These are phyloP conservation scores for Ptyas mucosa DNA, from an alignment of 2,113 vertebrate species.

Conservation along the genomic window DNA sequence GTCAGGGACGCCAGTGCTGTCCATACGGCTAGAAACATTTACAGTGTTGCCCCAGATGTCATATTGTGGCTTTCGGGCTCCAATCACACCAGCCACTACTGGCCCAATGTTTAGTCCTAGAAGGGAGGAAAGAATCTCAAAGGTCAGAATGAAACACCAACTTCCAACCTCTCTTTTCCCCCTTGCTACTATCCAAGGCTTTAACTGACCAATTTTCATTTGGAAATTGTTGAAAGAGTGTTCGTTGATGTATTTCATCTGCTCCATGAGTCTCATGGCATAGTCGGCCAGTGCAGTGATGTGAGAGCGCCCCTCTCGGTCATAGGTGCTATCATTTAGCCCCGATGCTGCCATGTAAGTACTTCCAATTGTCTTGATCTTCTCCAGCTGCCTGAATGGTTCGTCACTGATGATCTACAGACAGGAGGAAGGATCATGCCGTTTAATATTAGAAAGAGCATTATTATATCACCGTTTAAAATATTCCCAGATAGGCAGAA, in stretches of 20 bases:
- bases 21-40: slow-evolving; percentile 95
- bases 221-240: slow-evolving; percentile 96
- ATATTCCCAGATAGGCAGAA: background rate
- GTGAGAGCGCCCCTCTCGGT: slow-evolving; percentile 84
- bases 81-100: slow-evolving; percentile 92
- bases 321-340: slow-evolving; percentile 90
- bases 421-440: background rate
- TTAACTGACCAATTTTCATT: slow-evolving; percentile 87
- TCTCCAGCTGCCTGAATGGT: slow-evolving; percentile 89
- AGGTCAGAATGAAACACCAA: background rate
- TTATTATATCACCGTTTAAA: background rate
- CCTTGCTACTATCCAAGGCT: background rate
- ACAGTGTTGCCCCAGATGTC: slow-evolving; percentile 98
- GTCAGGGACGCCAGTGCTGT: slow-evolving; percentile 92
- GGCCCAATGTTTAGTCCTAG: slow-evolving; percentile 92
- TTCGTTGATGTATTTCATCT: slow-evolving; percentile 94
- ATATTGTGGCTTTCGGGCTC: slow-evolving; percentile 90
- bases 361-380: slow-evolving; percentile 95
- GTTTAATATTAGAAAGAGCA: background rate
- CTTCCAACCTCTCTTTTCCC: no score
- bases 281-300: slow-evolving; percentile 87
- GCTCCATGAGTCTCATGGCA: slow-evolving; percentile 88
- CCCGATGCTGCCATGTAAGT: slow-evolving; percentile 96
- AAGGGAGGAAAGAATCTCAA: background rate
- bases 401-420: slow-evolving; percentile 86